These are phyloP conservation scores for Scrobipalpa atriplicella DNA, from an alignment of 2,888 invertebrate species.

Conservation along the genomic window DNA sequence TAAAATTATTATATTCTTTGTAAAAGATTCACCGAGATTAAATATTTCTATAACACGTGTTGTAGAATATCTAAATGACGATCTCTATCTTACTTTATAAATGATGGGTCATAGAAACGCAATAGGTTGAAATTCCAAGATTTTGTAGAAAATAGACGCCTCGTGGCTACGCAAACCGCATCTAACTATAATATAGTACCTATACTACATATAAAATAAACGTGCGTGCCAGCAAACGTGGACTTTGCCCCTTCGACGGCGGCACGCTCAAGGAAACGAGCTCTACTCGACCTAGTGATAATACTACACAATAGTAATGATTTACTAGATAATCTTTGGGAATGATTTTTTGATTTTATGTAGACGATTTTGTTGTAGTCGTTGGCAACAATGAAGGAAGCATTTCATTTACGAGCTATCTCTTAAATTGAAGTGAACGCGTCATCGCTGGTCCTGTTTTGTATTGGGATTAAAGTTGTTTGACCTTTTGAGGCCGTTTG, in stretches of 20 bases:
- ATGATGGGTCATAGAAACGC: neutral
- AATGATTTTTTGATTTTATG: neutral
- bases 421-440: neutral
- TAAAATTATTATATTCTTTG: neutral
- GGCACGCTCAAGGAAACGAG: conserved; percentile 32
- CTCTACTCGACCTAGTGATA: conserved; percentile 22
- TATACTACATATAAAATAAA: too few species aligned
- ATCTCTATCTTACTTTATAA: neutral
- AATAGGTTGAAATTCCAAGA: neutral
- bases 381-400: neutral
- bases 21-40: neutral
- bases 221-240: conserved; percentile 32
- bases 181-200: neutral
- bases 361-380: neutral
- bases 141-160: conserved; percentile 19
- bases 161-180: conserved; percentile 17
- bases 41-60: neutral
- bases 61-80: neutral
- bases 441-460: conserved; percentile 13
- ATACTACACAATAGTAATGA: neutral
- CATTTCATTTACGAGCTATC: neutral
- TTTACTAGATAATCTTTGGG: neutral
- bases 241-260: conserved; percentile 34
- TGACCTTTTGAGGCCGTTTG: conserved; percentile 22
- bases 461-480: conserved; percentile 21